phyloP scores from a whole-genome alignment of 2,113 vertebrate genomes.

The Cacatua alba region DNA sequence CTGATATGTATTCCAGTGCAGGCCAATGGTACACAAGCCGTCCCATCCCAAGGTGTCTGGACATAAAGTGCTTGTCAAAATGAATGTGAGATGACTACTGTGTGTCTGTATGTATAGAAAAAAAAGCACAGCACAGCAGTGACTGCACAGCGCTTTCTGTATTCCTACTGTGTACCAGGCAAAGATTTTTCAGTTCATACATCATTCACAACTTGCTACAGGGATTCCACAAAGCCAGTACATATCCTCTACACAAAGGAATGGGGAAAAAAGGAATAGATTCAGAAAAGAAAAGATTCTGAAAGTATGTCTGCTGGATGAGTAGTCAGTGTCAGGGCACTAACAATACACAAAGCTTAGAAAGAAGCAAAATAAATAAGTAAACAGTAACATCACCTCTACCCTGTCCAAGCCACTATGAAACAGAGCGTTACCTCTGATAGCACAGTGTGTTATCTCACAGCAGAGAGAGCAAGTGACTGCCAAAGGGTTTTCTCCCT shows the following conservation, averaged over 20 bases:
- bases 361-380: conserved; percentile 60
- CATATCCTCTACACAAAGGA: conserved; percentile 69
- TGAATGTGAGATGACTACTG: conserved; percentile 50
- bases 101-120: conserved; percentile 50
- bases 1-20: conserved; percentile 3
- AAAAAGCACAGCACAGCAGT: conserved; percentile 64
- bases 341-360: conserved; percentile 36
- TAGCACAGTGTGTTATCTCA: background rate
- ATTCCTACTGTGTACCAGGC: conserved; percentile 75
- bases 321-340: conserved; percentile 34
- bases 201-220: conserved; percentile 82
- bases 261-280: conserved; percentile 19
- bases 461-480: background rate
- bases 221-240: conserved; percentile 75
- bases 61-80: conserved; percentile 65
- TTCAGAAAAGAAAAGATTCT: conserved; percentile 38
- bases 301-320: conserved; percentile 19
- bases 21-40: conserved; percentile 13
- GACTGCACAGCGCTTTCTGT: conserved; percentile 64
- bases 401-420: background rate
- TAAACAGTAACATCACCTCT: background rate
- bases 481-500: background rate
- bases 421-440: background rate
- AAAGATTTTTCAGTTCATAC: conserved; percentile 80
- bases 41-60: conserved; percentile 21